Evolutionary conservation across 2,113 vertebrate species (phyloP), one percentile per base, ranked within the genome.

Genomic region (Sebastes schlegelii): DNA sequence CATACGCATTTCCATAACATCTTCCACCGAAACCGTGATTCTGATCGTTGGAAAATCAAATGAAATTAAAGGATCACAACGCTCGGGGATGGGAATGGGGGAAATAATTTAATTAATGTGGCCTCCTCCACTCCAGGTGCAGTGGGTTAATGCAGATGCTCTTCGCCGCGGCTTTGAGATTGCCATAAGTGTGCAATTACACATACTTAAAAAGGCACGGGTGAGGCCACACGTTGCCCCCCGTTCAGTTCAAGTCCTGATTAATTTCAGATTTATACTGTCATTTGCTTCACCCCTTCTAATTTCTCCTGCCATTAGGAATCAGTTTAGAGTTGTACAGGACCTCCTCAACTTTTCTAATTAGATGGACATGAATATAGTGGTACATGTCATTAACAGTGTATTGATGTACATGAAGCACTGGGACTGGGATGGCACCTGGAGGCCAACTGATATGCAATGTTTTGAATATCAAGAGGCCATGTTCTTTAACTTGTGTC

Each of bases 211-310:
- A 87, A 79, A 86, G 74, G 70, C 26, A 12, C 0, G 68, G 76
- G 72, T 21, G 71, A 80, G 63, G 70, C 83, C 43, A 51, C 75
- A 40, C 57, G 2, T 57, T 78, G 67, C 84, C 86, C 72, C 66
- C 49, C 54, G 58, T 86, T 92, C 82, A 91, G 64, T 92, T 91
- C 74, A 89, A 80, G 74, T 74, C 51, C 80, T 92, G 92, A 95
- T 95, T 94, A 90, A 95, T 94, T 94, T 94, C 86, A 82, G 84
- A 93, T 91, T 89, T 86, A 87, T 89, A 23, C 80, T 87, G 79
- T 85, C 77, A 82, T 92, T 89, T 90, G 71, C 81, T 83, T 91
- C 76, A 79, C 12, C 76, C 82, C 40, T 21, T 93, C 82, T 90
- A 77, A 91, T 93, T 91, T 87, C 85, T 91, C 82, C 64, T 71